Base-by-base conservation (phyloP, 2,113 vertebrate species). In the Aphelocoma coerulescens region DNA sequence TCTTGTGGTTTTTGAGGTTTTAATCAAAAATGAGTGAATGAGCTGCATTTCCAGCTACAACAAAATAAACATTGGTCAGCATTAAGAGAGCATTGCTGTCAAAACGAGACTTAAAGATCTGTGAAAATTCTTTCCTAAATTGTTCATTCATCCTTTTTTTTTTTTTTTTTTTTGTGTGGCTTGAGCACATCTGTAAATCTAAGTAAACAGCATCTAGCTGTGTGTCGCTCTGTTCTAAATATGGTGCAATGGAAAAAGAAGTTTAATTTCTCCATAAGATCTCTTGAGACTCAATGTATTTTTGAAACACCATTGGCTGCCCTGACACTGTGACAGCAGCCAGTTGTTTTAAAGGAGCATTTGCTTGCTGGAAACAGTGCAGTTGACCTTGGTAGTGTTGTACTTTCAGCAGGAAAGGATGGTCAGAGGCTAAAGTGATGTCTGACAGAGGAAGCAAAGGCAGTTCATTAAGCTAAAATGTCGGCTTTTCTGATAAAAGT, bases 191-290 rank as follows among this genome's bases (percentile, higher is more conserved):
- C 86, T 84, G 84, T 88, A 97, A 97, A 97, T 97, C 66, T 92
- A 94, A 72, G 87, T 82, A 96, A 97, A 88, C 62, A 93, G 39
- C 85, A 92, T 79, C 46, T 93, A 75, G 48, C 55, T 91, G 46
- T 62, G 16, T 91, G 55, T 71, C 17, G 87, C 85, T 95, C 37
- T 59, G 58, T 81, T 92, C 55, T 54, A 95, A 95, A 80, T 89
- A 77, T 22, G 86, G 55, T 92, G 80, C 87, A 48, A 20, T 13
- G 63, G 87, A 86, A 97, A 97, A 91, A 82, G 77, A 85, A 97
- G 75, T 96, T 96, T 91, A 96, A 95, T 97, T 98, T 97, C 80
- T 93, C n/a, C 59, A 30, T 95, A 93, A 95, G 85, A 66, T 88
- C 81, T 97, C 95, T 79, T 77, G 92, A 95, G 96, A 90, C 49